Conservation (phyloP, 2,113 vertebrate genomes). For the Illadopsis cleaveri region DNA sequence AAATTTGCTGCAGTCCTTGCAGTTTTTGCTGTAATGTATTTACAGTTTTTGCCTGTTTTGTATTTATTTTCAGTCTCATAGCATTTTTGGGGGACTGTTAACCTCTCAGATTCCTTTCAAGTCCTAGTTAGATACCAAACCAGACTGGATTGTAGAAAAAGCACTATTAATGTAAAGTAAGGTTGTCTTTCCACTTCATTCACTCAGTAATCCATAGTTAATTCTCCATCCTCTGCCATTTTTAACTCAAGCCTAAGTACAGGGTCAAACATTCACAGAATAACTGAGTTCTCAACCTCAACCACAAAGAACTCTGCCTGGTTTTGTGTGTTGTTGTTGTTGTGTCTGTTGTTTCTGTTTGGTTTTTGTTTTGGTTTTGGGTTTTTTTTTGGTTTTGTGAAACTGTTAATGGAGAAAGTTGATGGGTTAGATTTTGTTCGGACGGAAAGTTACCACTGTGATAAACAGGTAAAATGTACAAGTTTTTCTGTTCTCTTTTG, state of each 20-base stretch:
- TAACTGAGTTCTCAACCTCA: not conserved
- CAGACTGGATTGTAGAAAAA: not conserved
- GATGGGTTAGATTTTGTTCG: not conserved
- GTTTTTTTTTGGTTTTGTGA: not conserved
- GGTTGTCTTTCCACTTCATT: not conserved
- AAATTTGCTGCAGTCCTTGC: not conserved
- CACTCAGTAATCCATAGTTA: not conserved
- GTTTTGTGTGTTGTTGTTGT: not conserved
- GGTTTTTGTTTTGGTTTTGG: too few relatives aligned
- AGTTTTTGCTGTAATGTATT: not conserved
- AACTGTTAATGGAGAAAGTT: not conserved
- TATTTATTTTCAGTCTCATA: not conserved
- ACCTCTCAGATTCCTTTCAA: not conserved
- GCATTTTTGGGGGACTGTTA: not conserved
- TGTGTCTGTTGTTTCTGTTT: not conserved
- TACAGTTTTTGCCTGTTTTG: not conserved
- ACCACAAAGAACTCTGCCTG: too few relatives aligned
- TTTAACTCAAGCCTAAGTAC: not conserved
- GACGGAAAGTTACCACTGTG: not conserved
- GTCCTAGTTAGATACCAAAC: not conserved
- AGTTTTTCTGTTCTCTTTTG: not conserved
- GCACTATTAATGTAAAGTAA: not conserved
- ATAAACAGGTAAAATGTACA: not conserved
- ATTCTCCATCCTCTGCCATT: not conserved
- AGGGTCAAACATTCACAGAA: not conserved